Evolutionary conservation across 2,113 vertebrate genomes (phyloP).

Genomic region (Pundamilia nyererei): DNA sequence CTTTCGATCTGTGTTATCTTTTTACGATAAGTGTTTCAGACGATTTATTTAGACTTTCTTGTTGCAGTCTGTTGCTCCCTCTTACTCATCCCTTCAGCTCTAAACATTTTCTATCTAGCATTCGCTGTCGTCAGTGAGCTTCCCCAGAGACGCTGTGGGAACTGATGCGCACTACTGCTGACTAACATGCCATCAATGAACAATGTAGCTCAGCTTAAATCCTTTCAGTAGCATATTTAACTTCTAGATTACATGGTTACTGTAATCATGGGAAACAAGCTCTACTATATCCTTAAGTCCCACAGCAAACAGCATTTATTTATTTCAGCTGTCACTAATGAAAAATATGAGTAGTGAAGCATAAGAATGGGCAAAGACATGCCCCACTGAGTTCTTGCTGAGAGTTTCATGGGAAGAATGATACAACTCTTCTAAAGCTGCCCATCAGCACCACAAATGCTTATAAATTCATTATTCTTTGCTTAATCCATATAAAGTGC

Average conservation of each 20-base stretch:
- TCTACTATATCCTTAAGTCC: background rate
- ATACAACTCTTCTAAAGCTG: background rate
- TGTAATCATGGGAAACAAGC: background rate
- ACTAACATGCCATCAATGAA: conserved; percentile 17
- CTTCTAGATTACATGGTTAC: background rate
- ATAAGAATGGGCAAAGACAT: background rate
- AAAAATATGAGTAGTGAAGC: background rate
- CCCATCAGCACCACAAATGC: background rate
- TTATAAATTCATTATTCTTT: background rate
- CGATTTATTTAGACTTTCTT: background rate
- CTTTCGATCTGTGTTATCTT: background rate
- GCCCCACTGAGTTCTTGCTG: background rate
- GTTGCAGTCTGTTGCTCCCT: background rate
- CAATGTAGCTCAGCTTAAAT: background rate
- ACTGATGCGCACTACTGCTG: conserved; percentile 15
- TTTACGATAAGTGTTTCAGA: background rate
- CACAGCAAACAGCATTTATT: background rate
- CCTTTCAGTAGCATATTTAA: background rate
- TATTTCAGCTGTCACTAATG: background rate
- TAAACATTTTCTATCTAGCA: conserved; percentile 17
- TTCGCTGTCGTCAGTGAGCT: conserved; percentile 36
- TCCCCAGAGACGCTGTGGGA: conserved; percentile 36
- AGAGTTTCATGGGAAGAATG: background rate
- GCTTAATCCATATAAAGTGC: background rate
- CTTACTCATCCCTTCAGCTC: background rate